Conservation (phyloP, 2,888 invertebrate genomes). For the Hemithea aestivaria region DNA sequence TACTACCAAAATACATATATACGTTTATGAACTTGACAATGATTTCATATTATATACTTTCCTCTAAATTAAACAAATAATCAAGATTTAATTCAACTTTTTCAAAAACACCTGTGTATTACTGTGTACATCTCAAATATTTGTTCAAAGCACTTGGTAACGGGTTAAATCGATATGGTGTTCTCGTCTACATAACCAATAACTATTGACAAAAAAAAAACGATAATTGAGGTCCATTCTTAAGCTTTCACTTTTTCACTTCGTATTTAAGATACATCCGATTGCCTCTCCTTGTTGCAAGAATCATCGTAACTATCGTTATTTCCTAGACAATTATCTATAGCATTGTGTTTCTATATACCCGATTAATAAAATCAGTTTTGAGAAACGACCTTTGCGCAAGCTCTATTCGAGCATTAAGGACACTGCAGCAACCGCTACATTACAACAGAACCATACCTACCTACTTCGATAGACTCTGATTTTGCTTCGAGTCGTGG, state of each 20-base stretch:
- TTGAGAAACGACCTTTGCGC: conserved; percentile 61
- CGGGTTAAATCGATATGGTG: conserved; percentile 11
- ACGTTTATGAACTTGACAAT: conserved; percentile 13
- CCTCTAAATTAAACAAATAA: conserved; percentile 15
- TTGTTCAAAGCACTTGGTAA: conserved; percentile 19
- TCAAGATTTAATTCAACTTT: conserved; percentile 20
- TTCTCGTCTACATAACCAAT: conserved; percentile 7
- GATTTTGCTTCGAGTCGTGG: conserved; percentile 35
- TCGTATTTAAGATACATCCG: conserved; percentile 33
- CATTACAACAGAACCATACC: conserved; percentile 47
- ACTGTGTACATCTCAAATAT: conserved; percentile 19
- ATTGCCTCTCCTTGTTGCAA: conserved; percentile 16
- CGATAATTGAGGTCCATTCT: conserved; percentile 39
- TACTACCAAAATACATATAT: no score
- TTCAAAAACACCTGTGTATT: conserved; percentile 22
- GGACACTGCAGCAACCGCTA: conserved; percentile 47
- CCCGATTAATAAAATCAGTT: conserved; percentile 45
- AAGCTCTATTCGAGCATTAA: conserved; percentile 61
- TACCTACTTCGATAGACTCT: conserved; percentile 42
- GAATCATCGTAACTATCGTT: conserved; percentile 12
- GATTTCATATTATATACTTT: conserved; percentile 12
- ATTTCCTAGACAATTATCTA: conserved; percentile 14
- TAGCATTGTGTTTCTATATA: conserved; percentile 34
- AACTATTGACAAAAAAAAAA: conserved; percentile 29
- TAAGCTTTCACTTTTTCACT: conserved; percentile 49